Conservation (phyloP, 2,888 invertebrate species). For the Leptinotarsa juncta region DNA sequence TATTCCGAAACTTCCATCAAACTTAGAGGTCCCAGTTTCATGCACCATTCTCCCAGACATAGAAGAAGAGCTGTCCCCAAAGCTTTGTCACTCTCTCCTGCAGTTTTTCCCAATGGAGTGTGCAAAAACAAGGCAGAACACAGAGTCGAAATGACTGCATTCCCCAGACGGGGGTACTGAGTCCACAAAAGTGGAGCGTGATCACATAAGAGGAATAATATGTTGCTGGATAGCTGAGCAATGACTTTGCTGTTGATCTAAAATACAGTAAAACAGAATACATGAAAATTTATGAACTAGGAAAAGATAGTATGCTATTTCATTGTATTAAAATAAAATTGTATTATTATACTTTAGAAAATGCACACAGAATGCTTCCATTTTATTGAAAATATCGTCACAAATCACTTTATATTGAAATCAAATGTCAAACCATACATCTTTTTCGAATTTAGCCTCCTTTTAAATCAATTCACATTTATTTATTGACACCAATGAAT, state of each 20-base stretch:
- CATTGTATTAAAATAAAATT: too few relatives aligned
- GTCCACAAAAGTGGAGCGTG: slow-evolving; percentile 79
- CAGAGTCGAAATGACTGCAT: slow-evolving; percentile 71
- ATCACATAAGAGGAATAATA: slow-evolving; percentile 81
- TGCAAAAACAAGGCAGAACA: slow-evolving; percentile 65
- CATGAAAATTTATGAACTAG: not conserved
- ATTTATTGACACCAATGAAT: too few relatives aligned
- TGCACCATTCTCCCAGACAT: slow-evolving; percentile 94
- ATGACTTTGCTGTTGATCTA: slow-evolving; percentile 85
- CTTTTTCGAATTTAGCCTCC: too few relatives aligned
- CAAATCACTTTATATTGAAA: not conserved
- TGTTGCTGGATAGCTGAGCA: slow-evolving; percentile 87
- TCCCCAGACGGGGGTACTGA: slow-evolving; percentile 75
- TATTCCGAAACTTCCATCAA: slow-evolving; percentile 69
- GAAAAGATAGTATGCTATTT: too few relatives aligned
- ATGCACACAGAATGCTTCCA: too few relatives aligned
- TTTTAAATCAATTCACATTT: too few relatives aligned
- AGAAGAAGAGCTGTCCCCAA: slow-evolving; percentile 85
- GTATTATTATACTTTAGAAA: too few relatives aligned
- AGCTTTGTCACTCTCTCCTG: slow-evolving; percentile 75
- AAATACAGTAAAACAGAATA: slow-evolving; percentile 55
- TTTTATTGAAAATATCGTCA: too few relatives aligned
- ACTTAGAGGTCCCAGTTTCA: slow-evolving; percentile 79
- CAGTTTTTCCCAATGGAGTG: slow-evolving; percentile 66
- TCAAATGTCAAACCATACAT: too few relatives aligned